These are phyloP conservation scores for Alethe diademata DNA, from an alignment of 2,113 vertebrate species.

Conservation along the genomic window DNA sequence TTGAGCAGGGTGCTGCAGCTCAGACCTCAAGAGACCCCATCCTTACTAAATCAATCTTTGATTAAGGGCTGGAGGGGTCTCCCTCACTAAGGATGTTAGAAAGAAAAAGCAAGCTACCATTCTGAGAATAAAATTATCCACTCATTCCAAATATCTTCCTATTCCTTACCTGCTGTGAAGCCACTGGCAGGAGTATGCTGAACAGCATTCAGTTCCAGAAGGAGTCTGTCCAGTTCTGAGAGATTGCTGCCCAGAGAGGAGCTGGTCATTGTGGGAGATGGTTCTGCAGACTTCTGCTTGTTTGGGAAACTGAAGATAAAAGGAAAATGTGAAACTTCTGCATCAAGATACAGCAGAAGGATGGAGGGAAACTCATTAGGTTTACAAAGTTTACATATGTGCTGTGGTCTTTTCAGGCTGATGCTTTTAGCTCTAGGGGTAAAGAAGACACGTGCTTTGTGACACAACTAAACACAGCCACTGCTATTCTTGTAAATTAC, in stretches of 20 bases:
- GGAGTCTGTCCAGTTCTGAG: constrained; percentile 93
- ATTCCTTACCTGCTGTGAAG: constrained; percentile 82
- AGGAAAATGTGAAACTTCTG: neutral
- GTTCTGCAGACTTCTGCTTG: constrained; percentile 91
- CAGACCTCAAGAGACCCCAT: neutral
- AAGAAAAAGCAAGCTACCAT: neutral
- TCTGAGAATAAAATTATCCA: neutral
- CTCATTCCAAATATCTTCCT: neutral
- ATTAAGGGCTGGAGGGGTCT: neutral
- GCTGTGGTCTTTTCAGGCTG: neutral
- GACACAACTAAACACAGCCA: neutral
- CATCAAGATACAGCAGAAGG: neutral
- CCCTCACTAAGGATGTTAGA: neutral
- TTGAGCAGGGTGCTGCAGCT: neutral
- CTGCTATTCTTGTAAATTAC: neutral
- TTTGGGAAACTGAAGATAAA: constrained; percentile 88
- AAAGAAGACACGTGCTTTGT: neutral
- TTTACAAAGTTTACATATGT: neutral
- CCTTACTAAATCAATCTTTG: neutral
- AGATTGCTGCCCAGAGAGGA: constrained; percentile 92
- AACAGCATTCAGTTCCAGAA: constrained; percentile 93
- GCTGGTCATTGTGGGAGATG: constrained; percentile 87
- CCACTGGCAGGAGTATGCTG: constrained; percentile 85
- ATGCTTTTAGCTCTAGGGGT: neutral
- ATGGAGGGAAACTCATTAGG: neutral